These are phyloP conservation scores for Drosophila hamatofila DNA, from an alignment of 2,888 invertebrate species.

Conservation along the genomic window DNA sequence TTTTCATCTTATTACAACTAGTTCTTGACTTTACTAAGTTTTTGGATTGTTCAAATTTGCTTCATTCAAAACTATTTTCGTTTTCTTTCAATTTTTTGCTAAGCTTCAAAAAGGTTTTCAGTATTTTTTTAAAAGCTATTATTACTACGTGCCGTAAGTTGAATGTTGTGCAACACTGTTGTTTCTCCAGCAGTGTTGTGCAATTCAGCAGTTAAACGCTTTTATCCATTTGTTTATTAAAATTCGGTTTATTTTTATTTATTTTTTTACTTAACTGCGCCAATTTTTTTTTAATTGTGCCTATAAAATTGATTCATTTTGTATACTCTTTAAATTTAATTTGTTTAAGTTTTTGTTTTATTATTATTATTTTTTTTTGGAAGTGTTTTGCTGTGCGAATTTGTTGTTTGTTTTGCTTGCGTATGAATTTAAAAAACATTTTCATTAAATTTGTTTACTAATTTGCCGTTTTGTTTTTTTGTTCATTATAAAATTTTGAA, in stretches of 20 bases:
- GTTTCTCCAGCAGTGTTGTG: slow-evolving; percentile 31
- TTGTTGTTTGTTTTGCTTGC: slow-evolving; percentile 58
- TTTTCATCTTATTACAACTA: slow-evolving; percentile 36
- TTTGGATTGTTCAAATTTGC: slow-evolving; percentile 22
- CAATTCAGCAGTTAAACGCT: slow-evolving; percentile 35
- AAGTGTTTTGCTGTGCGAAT: slow-evolving; percentile 84
- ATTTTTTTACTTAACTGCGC: slow-evolving; percentile 17
- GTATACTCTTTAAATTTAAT: slow-evolving; percentile 25
- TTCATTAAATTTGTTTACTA: slow-evolving; percentile 71
- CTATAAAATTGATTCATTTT: slow-evolving; percentile 48
- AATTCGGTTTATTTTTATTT: slow-evolving; percentile 63
- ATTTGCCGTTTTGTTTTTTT: slow-evolving; percentile 50
- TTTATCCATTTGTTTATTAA: slow-evolving; percentile 43
- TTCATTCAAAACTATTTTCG: slow-evolving; percentile 33
- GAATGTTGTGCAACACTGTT: slow-evolving; percentile 45
- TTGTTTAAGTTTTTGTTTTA: slow-evolving; percentile 28
- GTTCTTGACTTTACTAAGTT: slow-evolving; percentile 39
- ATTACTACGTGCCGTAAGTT: slow-evolving; percentile 12
- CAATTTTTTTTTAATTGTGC: slow-evolving; percentile 46
- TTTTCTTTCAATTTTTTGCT: slow-evolving; percentile 25
- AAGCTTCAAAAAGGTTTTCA: slow-evolving; percentile 25
- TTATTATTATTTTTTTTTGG: slow-evolving; percentile 61
- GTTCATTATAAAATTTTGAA: slow-evolving; percentile 77
- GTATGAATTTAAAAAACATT: slow-evolving; percentile 77
- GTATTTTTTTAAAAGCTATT: slow-evolving; percentile 3